Evolutionary conservation across 2,888 invertebrate genomes (phyloP).

Genomic region (Oscheius onirici): DNA sequence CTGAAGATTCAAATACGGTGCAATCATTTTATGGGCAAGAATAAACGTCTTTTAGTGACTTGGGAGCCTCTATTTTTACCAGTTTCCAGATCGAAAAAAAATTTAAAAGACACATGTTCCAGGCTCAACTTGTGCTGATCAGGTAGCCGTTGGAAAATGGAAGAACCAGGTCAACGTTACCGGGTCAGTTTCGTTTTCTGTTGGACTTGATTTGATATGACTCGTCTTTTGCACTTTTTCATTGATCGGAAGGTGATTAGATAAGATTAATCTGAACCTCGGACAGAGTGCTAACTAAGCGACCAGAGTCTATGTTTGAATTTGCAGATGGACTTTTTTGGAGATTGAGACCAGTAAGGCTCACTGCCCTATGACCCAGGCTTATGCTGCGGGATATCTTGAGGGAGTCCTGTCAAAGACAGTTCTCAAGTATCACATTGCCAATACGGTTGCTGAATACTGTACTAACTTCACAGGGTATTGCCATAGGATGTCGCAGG

Average conservation of each 20-base stretch:
- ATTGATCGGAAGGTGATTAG: constrained; percentile 25
- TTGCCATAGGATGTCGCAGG: constrained; percentile 56
- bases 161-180: constrained; percentile 67
- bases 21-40: not conserved
- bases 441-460: constrained; percentile 61
- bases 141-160: constrained; percentile 68
- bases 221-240: not conserved
- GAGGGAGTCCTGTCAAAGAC: constrained; percentile 63
- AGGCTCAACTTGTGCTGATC: constrained; percentile 60
- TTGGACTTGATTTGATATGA: not conserved
- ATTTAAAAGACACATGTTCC: no score
- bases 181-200: constrained; percentile 43
- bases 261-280: constrained; percentile 18
- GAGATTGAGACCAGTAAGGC: constrained; percentile 62
- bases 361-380: constrained; percentile 59
- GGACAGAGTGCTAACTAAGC: not conserved
- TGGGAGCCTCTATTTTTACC: no score
- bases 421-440: constrained; percentile 57
- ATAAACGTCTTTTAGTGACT: no score
- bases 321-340: constrained; percentile 56
- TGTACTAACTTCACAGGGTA: constrained; percentile 67
- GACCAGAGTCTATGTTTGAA: not conserved
- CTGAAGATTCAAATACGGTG: not conserved
- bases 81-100: no score
- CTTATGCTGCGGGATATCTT: constrained; percentile 68